Evolutionary conservation across 2,797 vertebrate species (phyloP), one percentile per base, ranked within the genome.

Genomic region (Arnoldichthys spilopterus): DNA sequence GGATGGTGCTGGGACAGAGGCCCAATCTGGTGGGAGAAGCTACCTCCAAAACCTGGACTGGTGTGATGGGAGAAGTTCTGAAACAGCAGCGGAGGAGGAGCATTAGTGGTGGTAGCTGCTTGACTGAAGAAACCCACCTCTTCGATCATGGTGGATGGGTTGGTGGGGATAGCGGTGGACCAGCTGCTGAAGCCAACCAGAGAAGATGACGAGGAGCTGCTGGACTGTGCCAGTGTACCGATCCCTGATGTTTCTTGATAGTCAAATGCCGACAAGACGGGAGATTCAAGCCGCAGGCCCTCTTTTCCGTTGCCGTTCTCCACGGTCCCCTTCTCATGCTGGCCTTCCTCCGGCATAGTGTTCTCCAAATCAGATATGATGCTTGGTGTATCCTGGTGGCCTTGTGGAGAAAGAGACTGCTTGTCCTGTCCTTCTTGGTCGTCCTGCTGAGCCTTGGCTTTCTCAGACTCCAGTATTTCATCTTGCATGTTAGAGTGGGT

Each of bases 31-130:
- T 97, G 96, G 74, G 98, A 98, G 91, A 99, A 99, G 89, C 95
- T 96, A 76, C 97, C 96, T 63, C 98, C 97, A 77, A 99, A 99
- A 85, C 97, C 95, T 78, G 98, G 96, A 85, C 96, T 96, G 67
- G 97, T 94, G 0, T 99, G 98, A 85, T 98, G 98, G 84, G 98
- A 97, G 87, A 99, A 99, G 95, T 98, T 99, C 89, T 97, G 98
- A 91, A 99, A 99, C 84, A 99, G 95, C 90, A 99, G 90, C 79
- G 97, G 96, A 24, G 97, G 96, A 18, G 97, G 96, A 89, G 97
- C 96, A 76, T 96, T 99, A 88, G 95, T 95, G 71, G 96, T 97
- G 51, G 97, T 97, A 90, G 96, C 95, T 53, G 96, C 88, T 1
- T 96, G 97, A 86, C 97, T 96, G 80, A 98, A 99, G 92, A 99